phyloP scores from a whole-genome alignment of 2,888 invertebrate species.

The Spialia ferax region DNA sequence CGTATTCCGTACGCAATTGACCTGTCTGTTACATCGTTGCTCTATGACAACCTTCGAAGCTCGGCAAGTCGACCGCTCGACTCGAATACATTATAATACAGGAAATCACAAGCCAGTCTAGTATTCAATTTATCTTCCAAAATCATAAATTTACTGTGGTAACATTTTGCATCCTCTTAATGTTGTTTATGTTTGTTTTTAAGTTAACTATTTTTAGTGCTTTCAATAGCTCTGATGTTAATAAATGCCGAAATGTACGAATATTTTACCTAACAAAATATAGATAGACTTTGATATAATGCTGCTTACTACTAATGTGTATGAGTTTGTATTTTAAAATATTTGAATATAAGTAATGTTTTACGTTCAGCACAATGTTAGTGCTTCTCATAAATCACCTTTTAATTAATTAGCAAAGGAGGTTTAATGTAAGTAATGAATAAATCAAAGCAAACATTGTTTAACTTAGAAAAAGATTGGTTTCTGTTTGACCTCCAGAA shows the following conservation, averaged over 20 bases:
- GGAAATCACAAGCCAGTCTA: conserved; percentile 81
- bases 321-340: too few relatives aligned
- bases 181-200: conserved; percentile 47
- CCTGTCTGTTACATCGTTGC: conserved; percentile 54
- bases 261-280: too few relatives aligned
- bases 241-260: neutral
- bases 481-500: conserved; percentile 45
- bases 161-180: conserved; percentile 75
- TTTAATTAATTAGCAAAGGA: conserved; percentile 5
- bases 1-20: conserved; percentile 34
- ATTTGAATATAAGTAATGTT: neutral
- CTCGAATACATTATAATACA: conserved; percentile 80
- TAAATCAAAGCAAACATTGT: conserved; percentile 14
- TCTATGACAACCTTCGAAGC: conserved; percentile 76
- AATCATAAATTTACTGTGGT: conserved; percentile 82
- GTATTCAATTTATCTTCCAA: conserved; percentile 82
- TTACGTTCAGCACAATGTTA: neutral
- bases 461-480: conserved; percentile 41
- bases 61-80: conserved; percentile 56
- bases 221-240: neutral
- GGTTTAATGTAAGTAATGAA: conserved; percentile 19
- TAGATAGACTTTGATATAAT: neutral
- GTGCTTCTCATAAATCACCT: neutral
- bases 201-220: conserved; percentile 2
- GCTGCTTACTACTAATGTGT: neutral